Evolutionary conservation across 2,797 vertebrate species (phyloP).

Genomic region (Hemitrygon akajei): DNA sequence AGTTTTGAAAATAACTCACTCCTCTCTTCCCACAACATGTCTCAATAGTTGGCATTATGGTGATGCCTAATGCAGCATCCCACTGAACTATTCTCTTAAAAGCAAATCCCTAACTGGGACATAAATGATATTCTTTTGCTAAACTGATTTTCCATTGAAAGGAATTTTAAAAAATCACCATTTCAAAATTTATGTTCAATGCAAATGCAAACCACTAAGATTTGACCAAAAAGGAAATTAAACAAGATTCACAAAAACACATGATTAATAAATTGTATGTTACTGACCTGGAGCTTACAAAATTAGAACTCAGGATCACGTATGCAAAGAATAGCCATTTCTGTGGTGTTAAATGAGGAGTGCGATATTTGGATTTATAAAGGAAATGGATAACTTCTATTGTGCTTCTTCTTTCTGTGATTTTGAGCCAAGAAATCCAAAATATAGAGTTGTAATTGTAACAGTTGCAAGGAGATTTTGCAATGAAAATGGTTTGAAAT

Average conservation of each 20-base stretch:
- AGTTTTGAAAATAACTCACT: not conserved
- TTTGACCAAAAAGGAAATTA: not conserved
- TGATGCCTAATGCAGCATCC: not conserved
- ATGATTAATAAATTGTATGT: not conserved
- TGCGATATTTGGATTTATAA: not conserved
- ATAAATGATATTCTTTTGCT: not conserved
- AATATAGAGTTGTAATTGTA: conserved; percentile 24
- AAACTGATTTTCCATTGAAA: not conserved
- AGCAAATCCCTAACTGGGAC: not conserved
- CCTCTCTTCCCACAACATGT: no score
- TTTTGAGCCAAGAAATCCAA: conserved; percentile 18
- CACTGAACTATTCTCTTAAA: not conserved
- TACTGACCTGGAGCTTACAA: not conserved
- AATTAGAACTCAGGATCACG: not conserved
- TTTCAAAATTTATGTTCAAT: not conserved
- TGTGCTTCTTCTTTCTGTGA: conserved; percentile 8
- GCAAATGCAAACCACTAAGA: not conserved
- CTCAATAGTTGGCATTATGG: not conserved
- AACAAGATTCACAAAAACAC: not conserved
- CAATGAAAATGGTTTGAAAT: conserved; percentile 10
- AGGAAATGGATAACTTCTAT: not conserved
- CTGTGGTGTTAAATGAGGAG: not conserved
- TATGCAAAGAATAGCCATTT: not conserved
- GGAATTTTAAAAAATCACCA: no score
- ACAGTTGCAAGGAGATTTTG: not conserved